Evolutionary conservation across 2,113 vertebrate species (phyloP).

Genomic region (Pristiophorus japonicus): DNA sequence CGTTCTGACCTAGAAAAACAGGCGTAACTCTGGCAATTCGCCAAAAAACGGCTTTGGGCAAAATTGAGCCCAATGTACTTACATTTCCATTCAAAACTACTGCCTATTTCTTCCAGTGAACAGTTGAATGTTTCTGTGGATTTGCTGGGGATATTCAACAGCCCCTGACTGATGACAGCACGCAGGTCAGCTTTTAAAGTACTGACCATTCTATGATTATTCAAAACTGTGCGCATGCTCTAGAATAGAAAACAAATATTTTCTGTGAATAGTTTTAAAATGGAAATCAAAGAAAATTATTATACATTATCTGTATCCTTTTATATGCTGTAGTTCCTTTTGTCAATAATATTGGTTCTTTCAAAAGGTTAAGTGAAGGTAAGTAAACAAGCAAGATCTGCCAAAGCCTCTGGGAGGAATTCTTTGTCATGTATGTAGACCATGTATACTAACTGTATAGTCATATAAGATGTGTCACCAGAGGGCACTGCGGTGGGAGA

Average conservation of each 20-base stretch:
- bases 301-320: slow-evolving; percentile 39
- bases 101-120: slow-evolving; percentile 38
- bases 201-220: slow-evolving; percentile 44
- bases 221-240: slow-evolving; percentile 53
- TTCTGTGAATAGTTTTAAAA: background rate
- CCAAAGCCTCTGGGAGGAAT: background rate
- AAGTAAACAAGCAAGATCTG: background rate
- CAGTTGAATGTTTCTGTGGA: slow-evolving; percentile 10
- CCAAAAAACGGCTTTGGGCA: too few species aligned
- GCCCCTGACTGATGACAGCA: slow-evolving; percentile 44
- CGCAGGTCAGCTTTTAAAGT: slow-evolving; percentile 49
- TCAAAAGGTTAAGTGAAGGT: background rate
- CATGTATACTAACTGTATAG: too few species aligned
- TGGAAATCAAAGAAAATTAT: slow-evolving; percentile 34
- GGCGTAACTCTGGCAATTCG: too few species aligned
- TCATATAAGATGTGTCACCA: too few species aligned
- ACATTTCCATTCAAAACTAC: slow-evolving; percentile 53
- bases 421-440: too few species aligned
- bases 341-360: background rate
- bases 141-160: slow-evolving; percentile 45
- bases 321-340: slow-evolving; percentile 39
- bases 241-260: slow-evolving; percentile 32
- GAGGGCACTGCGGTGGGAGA: too few species aligned
- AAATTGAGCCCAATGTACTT: too few species aligned
- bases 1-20: too few species aligned